Evolutionary conservation across 2,113 vertebrate genomes (phyloP).

Genomic region (Acanthisitta chloris): DNA sequence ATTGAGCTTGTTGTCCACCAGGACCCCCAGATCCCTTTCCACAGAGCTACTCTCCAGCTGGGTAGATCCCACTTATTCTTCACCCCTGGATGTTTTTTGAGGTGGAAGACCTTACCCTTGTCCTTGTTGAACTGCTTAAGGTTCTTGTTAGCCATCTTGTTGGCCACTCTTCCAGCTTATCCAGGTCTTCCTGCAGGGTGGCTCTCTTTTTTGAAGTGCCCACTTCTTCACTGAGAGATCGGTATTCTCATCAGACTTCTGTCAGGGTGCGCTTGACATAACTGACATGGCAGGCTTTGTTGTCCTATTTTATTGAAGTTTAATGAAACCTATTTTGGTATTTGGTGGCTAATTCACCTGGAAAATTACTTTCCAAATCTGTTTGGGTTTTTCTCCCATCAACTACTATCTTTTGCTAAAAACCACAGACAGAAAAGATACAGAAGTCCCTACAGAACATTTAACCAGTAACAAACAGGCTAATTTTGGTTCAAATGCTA

Average conservation of each 20-base stretch:
- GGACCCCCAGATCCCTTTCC: not conserved
- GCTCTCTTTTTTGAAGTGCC: not conserved
- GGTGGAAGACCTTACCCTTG: not conserved
- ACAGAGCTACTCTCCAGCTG: not conserved
- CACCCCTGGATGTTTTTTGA: not conserved
- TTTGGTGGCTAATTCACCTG: not conserved
- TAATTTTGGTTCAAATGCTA: not conserved
- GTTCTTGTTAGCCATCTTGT: not conserved
- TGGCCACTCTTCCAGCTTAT: not conserved
- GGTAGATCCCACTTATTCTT: not conserved
- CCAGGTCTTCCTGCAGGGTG: not conserved
- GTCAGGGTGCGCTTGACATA: not conserved
- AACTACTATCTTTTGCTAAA: not conserved
- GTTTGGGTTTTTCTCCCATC: not conserved
- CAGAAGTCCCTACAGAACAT: accelerated
- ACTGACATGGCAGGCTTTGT: not conserved
- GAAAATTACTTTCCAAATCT: not conserved
- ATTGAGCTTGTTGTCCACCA: not conserved
- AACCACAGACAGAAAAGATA: not conserved
- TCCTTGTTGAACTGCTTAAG: not conserved
- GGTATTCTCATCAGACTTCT: not conserved
- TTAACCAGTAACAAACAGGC: not conserved
- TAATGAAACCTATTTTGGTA: not conserved
- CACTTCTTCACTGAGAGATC: not conserved
- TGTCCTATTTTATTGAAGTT: not conserved